Percentiles rank a stretch among this genome's conserved stretches.
Evolutionary conservation across 1,140 invertebrate species (phyloP).

Genomic region (Diploscapter pachys): DNA sequence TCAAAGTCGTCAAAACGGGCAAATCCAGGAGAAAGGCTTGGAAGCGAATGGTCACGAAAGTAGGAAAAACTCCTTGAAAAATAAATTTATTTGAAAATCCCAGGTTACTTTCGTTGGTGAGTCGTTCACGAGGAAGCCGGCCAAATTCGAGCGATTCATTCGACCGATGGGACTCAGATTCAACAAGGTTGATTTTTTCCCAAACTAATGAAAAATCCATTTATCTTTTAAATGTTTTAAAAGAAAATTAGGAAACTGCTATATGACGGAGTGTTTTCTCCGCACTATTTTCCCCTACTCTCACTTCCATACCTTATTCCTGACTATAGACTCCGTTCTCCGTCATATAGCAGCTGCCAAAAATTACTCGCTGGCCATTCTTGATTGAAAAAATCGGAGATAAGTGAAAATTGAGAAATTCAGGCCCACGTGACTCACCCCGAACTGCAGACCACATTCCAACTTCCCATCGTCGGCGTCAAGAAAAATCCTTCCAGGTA

Average conservation of each 20-base stretch:
- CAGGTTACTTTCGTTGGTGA: slow-evolving; percentile 87
- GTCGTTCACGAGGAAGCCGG: slow-evolving; percentile 95
- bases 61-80: slow-evolving; percentile 35
- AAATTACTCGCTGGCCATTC: too few relatives aligned
- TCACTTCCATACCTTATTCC: too few relatives aligned
- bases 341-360: too few relatives aligned
- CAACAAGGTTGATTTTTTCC: slow-evolving; percentile 64
- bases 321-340: too few relatives aligned
- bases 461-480: slow-evolving; percentile 93
- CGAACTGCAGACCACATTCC: slow-evolving; percentile 97
- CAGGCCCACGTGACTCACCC: slow-evolving; percentile 76
- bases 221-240: too few relatives aligned
- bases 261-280: too few relatives aligned
- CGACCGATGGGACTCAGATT: slow-evolving; percentile 93
- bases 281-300: too few relatives aligned
- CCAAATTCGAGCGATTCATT: slow-evolving; percentile 98
- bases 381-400: too few relatives aligned
- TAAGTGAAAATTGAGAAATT: slow-evolving; percentile 4
- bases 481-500: slow-evolving; percentile 98
- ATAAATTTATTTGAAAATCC: not conserved
- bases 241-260: too few relatives aligned
- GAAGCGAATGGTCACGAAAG: slow-evolving; percentile 99
- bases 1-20: slow-evolving; percentile 87
- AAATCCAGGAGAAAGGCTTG: slow-evolving; percentile 93
- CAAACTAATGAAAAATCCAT: too few relatives aligned